Percentiles rank a stretch among this genome's conserved stretches.
Conservation (phyloP, 2,888 invertebrate species). For the Drosophila barbarae region DNA sequence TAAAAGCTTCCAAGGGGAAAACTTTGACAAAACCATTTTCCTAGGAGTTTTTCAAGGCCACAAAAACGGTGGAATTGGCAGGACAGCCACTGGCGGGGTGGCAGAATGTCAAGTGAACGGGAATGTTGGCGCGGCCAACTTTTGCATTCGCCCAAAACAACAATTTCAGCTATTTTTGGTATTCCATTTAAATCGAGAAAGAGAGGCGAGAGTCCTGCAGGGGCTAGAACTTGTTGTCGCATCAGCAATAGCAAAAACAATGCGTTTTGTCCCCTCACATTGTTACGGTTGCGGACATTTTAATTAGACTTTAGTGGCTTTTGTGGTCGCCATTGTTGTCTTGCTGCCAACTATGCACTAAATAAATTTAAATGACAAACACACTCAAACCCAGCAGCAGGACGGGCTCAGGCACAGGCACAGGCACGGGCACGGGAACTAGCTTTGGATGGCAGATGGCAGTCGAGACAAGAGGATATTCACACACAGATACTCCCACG, state of each 20-base stretch:
- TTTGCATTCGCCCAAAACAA: conserved; percentile 28
- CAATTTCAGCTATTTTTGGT: conserved; percentile 34
- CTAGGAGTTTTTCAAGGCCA: conserved; percentile 26
- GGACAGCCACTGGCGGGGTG: not conserved
- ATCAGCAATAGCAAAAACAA: conserved; percentile 26
- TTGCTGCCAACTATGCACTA: conserved; percentile 47
- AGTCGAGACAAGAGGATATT: conserved; percentile 3
- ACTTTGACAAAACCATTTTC: not conserved
- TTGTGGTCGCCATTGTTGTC: conserved; percentile 55
- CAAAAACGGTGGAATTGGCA: conserved; percentile 3
- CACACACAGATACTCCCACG: not conserved
- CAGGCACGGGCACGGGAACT: too few relatives aligned
- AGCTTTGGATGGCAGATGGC: conserved; percentile 2
- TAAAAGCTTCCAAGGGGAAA: conserved; percentile 1
- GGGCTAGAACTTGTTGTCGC: conserved; percentile 26
- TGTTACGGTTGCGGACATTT: conserved; percentile 57
- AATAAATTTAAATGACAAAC: conserved; percentile 57
- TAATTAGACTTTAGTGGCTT: conserved; percentile 65
- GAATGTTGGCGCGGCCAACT: conserved; percentile 15
- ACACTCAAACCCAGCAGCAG: conserved; percentile 23
- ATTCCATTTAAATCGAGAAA: conserved; percentile 32
- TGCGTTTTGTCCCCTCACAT: conserved; percentile 26
- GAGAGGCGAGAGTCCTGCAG: not conserved
- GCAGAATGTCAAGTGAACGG: conserved; percentile 21
- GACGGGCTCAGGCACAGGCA: not conserved